These are phyloP conservation scores for Turdus rufiventris DNA, from an alignment of 2,113 vertebrate genomes.

Conservation along the genomic window DNA sequence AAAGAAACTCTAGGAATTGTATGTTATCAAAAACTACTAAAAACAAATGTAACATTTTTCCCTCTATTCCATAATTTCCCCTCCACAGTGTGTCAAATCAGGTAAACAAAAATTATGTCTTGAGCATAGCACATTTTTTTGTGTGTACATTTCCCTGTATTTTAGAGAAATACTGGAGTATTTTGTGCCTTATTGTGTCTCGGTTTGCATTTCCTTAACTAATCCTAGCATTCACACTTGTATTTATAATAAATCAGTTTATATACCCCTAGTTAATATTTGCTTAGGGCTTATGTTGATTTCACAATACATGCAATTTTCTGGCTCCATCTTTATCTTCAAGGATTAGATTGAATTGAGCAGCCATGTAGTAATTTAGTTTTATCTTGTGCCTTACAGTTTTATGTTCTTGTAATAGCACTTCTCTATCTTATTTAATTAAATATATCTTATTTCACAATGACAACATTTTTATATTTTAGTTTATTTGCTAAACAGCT, in stretches of 20 bases:
- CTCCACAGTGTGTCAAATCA: neutral
- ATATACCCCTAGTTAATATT: conserved; percentile 80
- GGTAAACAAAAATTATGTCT: neutral
- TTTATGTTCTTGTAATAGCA: conserved; percentile 80
- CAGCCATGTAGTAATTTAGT: conserved; percentile 79
- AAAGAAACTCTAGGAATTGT: neutral
- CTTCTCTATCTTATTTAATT: conserved; percentile 80
- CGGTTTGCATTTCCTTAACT: conserved; percentile 64
- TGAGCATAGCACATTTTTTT: neutral
- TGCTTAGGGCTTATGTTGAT: conserved; percentile 78
- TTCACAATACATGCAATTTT: conserved; percentile 80
- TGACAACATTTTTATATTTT: conserved; percentile 73
- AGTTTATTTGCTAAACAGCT: conserved; percentile 78
- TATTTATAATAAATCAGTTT: conserved; percentile 81
- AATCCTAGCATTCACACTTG: conserved; percentile 71
- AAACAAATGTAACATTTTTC: neutral
- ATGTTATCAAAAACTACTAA: neutral
- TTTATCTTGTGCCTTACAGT: conserved; percentile 80
- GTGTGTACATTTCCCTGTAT: neutral
- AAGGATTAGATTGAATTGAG: conserved; percentile 80
- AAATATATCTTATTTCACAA: conserved; percentile 82
- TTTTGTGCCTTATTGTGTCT: conserved; percentile 4
- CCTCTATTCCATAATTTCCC: neutral
- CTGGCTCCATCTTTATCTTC: conserved; percentile 77
- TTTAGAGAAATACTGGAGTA: neutral